phyloP scores from a whole-genome alignment of 2,113 vertebrate species.

The Henicopernis longicauda region DNA sequence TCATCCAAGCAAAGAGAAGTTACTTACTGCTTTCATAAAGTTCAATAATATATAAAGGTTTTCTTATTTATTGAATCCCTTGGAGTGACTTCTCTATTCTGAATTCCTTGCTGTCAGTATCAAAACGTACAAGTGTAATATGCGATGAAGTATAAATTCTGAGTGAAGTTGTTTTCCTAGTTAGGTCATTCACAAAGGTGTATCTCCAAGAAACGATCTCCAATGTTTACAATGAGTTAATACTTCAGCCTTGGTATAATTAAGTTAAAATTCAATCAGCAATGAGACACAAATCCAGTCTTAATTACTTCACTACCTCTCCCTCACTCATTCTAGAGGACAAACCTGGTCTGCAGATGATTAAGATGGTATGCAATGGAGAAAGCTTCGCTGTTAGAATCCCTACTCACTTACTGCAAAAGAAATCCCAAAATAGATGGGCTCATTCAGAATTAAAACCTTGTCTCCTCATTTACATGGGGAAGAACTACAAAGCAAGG shows the following conservation, averaged over 20 bases:
- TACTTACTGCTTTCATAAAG: not conserved
- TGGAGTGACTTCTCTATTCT: not conserved
- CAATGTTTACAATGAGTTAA: not conserved
- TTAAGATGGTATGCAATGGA: not conserved
- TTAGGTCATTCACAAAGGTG: not conserved
- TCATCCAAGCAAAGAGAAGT: not conserved
- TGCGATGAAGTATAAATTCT: not conserved
- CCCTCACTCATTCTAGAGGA: not conserved
- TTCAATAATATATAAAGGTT: not conserved
- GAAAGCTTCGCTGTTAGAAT: not conserved
- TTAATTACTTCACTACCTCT: constrained; percentile 31
- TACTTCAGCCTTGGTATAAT: not conserved
- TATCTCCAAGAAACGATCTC: not conserved
- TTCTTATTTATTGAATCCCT: not conserved
- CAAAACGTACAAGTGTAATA: not conserved
- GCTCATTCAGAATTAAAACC: not conserved
- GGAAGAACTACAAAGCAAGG: not conserved
- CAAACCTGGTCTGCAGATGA: not conserved
- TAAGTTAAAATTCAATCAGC: constrained; percentile 6
- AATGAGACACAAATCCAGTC: constrained; percentile 15
- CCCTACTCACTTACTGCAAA: not conserved
- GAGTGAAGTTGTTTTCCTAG: not conserved
- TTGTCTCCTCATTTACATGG: not conserved
- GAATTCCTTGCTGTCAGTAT: not conserved
- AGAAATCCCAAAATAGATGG: not conserved